A percentile compares a stretch with the other conserved stretches of the same genome.
Conservation (phyloP, 2,113 vertebrate genomes). For the Greenwoodochromis staneri region DNA sequence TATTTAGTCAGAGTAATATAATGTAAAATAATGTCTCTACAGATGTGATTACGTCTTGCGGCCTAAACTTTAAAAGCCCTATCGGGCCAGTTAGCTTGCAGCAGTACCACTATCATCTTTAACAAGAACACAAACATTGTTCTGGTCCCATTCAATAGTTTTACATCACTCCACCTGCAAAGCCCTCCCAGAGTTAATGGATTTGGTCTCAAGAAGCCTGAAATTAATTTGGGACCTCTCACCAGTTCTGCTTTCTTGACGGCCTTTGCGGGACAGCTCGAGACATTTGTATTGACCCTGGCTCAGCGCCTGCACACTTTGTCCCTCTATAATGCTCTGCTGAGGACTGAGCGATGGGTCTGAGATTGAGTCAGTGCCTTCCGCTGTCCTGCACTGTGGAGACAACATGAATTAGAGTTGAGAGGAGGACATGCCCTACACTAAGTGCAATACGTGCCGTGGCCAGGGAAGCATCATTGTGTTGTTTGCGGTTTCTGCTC, state of each 20-base stretch:
- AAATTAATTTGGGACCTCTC: slow-evolving; percentile 9
- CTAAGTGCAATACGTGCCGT: neutral
- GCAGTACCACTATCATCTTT: neutral
- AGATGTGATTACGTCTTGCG: neutral
- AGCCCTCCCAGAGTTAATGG: neutral
- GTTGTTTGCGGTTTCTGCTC: neutral
- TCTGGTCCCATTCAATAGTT: neutral
- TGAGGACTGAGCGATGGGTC: slow-evolving; percentile 42
- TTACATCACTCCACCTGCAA: neutral
- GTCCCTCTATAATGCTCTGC: slow-evolving; percentile 18
- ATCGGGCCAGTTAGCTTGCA: neutral
- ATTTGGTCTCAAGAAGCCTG: neutral
- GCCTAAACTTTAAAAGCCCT: neutral
- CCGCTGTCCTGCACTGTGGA: slow-evolving; percentile 47
- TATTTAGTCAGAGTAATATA: neutral
- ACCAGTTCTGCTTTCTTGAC: slow-evolving; percentile 65
- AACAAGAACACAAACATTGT: neutral
- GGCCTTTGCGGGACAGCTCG: slow-evolving; percentile 38
- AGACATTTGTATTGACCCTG: slow-evolving; percentile 64
- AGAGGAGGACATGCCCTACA: neutral
- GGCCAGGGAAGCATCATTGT: neutral
- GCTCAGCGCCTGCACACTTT: slow-evolving; percentile 27
- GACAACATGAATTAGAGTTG: slow-evolving; percentile 5
- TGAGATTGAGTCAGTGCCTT: slow-evolving; percentile 23
- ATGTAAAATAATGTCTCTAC: neutral